Conservation (phyloP, 2,797 vertebrate species). For the Melanotaenia boesemani region DNA sequence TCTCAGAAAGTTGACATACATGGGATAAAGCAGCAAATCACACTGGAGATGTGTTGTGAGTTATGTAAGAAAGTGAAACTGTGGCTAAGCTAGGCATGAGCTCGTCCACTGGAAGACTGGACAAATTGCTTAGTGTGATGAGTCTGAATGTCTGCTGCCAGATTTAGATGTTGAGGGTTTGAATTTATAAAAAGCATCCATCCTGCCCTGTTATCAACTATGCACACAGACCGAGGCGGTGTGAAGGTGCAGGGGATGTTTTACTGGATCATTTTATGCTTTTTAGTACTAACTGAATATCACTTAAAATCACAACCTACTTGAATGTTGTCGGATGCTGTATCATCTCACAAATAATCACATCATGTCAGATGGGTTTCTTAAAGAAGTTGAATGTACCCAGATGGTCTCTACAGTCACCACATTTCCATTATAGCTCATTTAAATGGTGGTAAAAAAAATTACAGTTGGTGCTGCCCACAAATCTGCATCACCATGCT, state of each 20-base stretch:
- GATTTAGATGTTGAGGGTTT: neutral
- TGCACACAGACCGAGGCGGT: neutral
- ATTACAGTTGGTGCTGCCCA: neutral
- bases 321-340: neutral
- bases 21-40: neutral
- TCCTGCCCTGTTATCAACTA: neutral
- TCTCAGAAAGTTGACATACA: neutral
- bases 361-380: neutral
- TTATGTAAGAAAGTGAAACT: neutral
- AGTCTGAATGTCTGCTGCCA: neutral
- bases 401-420: neutral
- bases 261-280: neutral
- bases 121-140: neutral
- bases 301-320: neutral
- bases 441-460: neutral
- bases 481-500: neutral
- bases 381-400: too few species aligned
- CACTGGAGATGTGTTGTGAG: neutral
- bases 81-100: neutral
- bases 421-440: neutral
- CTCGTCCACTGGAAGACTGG: neutral
- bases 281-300: neutral
- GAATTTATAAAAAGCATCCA: neutral
- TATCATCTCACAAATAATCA: too few species aligned
- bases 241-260: neutral